Percentiles rank a stretch among this genome's conserved stretches.
These are phyloP conservation scores for Vombatus ursinus DNA, from an alignment of 2,113 vertebrate species.

Conservation along the genomic window DNA sequence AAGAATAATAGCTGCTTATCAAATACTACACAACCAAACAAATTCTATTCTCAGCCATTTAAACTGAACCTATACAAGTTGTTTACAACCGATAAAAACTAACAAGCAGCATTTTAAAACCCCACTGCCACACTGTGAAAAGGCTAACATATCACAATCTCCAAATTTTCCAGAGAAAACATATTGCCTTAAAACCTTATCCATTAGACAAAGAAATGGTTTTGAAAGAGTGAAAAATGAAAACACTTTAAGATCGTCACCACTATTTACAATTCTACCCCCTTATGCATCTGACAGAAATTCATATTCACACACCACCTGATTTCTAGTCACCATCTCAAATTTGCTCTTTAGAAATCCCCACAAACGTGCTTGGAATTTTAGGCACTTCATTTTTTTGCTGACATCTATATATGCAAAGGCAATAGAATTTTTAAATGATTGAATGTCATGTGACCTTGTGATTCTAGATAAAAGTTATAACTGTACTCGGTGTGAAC, in stretches of 20 bases:
- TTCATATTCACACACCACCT: neutral
- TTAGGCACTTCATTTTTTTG: neutral
- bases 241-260: neutral
- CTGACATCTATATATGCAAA: neutral
- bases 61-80: neutral
- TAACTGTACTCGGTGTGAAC: neutral
- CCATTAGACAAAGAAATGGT: neutral
- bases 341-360: neutral
- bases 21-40: neutral
- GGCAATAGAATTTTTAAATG: neutral
- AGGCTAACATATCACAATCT: neutral
- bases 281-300: neutral
- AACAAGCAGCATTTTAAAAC: neutral
- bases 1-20: neutral
- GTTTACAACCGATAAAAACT: neutral
- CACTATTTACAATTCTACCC: neutral
- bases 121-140: neutral
- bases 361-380: neutral
- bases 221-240: constrained; percentile 5
- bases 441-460: neutral
- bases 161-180: neutral
- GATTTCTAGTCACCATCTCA: neutral
- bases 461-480: neutral
- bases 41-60: neutral
- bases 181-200: neutral